A percentile compares a stretch with the other conserved stretches of the same genome.
Evolutionary conservation across 2,888 invertebrate genomes (phyloP).

Genomic region (Andrena flavipes): DNA sequence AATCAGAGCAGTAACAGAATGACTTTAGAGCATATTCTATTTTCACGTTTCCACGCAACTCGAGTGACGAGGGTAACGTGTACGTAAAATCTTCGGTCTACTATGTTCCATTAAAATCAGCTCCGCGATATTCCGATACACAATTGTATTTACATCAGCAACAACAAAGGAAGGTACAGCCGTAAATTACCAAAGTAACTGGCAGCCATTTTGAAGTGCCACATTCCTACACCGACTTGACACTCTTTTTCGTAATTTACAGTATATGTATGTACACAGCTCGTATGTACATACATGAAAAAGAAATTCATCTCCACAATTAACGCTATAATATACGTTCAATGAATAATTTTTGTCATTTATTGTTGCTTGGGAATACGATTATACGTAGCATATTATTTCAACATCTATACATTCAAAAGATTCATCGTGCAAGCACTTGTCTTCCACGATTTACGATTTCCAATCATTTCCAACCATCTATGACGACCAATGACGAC

Average conservation of each 20-base stretch:
- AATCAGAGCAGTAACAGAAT: constrained; percentile 74
- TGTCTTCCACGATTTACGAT: constrained; percentile 46
- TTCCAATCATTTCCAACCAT: constrained; percentile 39
- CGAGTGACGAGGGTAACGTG: constrained; percentile 62
- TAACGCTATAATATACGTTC: constrained; percentile 28
- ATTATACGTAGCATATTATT: constrained; percentile 2
- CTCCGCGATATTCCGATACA: constrained; percentile 65
- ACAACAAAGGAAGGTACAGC: constrained; percentile 84
- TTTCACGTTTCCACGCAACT: constrained; percentile 72
- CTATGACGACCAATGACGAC: neutral
- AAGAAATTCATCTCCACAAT: constrained; percentile 55
- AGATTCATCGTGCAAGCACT: constrained; percentile 33
- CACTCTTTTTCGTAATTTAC: constrained; percentile 83
- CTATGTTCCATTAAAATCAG: constrained; percentile 69
- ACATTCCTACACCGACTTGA: constrained; percentile 87
- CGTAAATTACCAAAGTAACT: constrained; percentile 85
- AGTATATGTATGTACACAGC: constrained; percentile 51
- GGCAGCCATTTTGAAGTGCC: constrained; percentile 92
- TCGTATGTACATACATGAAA: constrained; percentile 47
- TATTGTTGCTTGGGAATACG: neutral
- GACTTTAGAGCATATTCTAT: constrained; percentile 80
- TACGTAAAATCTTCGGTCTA: constrained; percentile 70
- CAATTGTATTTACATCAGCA: constrained; percentile 66
- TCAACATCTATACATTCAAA: constrained; percentile 22
- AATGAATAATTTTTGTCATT: constrained; percentile 15